These are phyloP conservation scores for Criorhina ranunculi DNA, from an alignment of 2,888 invertebrate genomes.

Conservation along the genomic window DNA sequence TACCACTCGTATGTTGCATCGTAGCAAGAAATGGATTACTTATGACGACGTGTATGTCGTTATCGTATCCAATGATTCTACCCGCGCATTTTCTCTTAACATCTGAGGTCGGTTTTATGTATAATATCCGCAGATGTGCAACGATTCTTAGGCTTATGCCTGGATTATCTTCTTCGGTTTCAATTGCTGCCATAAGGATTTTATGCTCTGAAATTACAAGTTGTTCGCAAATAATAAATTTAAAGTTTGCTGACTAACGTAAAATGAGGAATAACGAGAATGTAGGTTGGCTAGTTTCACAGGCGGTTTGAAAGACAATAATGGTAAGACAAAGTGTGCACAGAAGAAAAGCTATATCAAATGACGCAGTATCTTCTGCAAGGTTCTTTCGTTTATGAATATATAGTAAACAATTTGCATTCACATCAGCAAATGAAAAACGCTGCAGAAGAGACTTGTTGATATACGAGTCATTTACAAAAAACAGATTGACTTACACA, in stretches of 20 bases:
- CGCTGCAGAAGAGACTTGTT: background rate
- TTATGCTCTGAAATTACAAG: conserved; percentile 33
- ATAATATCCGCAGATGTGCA: conserved; percentile 1
- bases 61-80: background rate
- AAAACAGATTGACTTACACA: conserved; percentile 18
- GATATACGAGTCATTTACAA: conserved; percentile 8
- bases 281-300: too few species aligned
- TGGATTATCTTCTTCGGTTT: conserved; percentile 7
- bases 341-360: too few species aligned
- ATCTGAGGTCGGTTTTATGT: background rate
- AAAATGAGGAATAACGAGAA: conserved; percentile 7
- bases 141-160: background rate
- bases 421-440: conserved; percentile 6
- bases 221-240: conserved; percentile 42
- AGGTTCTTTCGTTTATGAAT: conserved; percentile 33
- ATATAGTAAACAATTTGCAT: conserved; percentile 33
- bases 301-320: too few species aligned
- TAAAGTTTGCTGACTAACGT: conserved; percentile 13
- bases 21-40: conserved; percentile 15
- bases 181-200: conserved; percentile 23
- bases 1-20: background rate
- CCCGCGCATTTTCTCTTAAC: background rate
- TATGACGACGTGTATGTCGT: background rate
- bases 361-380: too few species aligned
- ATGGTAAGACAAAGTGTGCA: too few species aligned